Evolutionary conservation across 2,797 vertebrate species (phyloP).

Genomic region (Hoplostethus atlanticus): DNA sequence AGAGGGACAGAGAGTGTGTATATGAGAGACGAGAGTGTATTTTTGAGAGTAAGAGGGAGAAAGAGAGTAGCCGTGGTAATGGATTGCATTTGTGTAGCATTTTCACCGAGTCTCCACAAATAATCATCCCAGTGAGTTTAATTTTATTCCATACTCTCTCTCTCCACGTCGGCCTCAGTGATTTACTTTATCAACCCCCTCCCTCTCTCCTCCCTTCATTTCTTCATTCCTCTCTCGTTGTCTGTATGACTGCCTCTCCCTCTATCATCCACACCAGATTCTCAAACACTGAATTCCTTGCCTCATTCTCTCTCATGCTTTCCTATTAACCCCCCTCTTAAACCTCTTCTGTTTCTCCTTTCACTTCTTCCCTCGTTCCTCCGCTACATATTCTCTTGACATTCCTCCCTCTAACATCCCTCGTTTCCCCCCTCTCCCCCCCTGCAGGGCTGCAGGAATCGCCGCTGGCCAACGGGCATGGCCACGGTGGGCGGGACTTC

Average conservation of each 20-base stretch:
- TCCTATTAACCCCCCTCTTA: conserved; percentile 3
- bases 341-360: background rate
- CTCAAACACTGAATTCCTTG: conserved; percentile 1
- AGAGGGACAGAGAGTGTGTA: conserved; percentile 52
- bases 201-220: conserved; percentile 22
- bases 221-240: background rate
- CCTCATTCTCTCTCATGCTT: background rate
- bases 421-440: conserved; percentile 28
- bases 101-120: conserved; percentile 66
- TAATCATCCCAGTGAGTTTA: conserved; percentile 63
- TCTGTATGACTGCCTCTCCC: conserved; percentile 8
- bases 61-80: conserved; percentile 68
- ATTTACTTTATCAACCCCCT: conserved; percentile 27
- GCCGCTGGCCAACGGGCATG: conserved; percentile 95
- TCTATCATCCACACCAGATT: conserved; percentile 4
- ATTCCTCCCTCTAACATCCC: background rate
- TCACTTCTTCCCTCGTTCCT: background rate
- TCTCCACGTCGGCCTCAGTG: conserved; percentile 38
- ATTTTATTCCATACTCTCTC: conserved; percentile 37
- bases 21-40: conserved; percentile 61
- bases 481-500: conserved; percentile 96
- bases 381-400: background rate
- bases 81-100: conserved; percentile 76
- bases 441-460: conserved; percentile 93
- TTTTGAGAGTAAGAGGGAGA: conserved; percentile 64